Base-by-base conservation (phyloP, 2,797 vertebrate species). In the Carcharodon carcharias region DNA sequence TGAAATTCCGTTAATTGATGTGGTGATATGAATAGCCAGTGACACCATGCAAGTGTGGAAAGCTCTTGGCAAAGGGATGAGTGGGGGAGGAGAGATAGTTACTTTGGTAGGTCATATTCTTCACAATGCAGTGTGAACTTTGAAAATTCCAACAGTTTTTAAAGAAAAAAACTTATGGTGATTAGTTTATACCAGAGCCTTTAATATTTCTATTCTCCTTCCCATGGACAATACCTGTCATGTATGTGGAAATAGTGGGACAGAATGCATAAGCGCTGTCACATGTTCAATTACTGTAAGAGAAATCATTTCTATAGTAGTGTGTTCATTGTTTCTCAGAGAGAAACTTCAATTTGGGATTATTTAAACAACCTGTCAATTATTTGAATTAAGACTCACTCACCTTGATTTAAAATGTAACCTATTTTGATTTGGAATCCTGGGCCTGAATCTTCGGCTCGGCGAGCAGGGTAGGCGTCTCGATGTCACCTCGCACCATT, bases 1-100 rank as follows among this genome's bases (percentile, higher is more conserved):
- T 95, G 94, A 77, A 95, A 95, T 95, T 73, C 94, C 7, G 50
- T 95, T 77, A 95, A 95, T 95, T 95, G 94, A 95, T 95, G 94
- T 73, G 50, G 69, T 95, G 94, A 95, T 73, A 77, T 73, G 94
- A 95, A 95, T 95, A 95, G 94, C 50, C 50, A 73, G 26, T 73
- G 94, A 73, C 94, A 95, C 28, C 69, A 77, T 31, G 28, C 73
- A 31, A 77, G 91, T 71, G 45, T 56, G 3, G 18, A 56, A 8
- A 35, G 69, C 45, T 95, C 69, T 95, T 71, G 50, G 94, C 28
- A 77, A 50, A 77, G 69, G 65, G 12, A 40, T 63, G 87, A 12
- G 18, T 45, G 35, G 91, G 35, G 45, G 28, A 31, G 28, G 4
- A 23, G 40, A 26, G 54, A 31, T 14, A 95, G 23, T 54, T 71